These are phyloP conservation scores for Oryzias celebensis DNA, from an alignment of 2,113 vertebrate genomes.

Conservation along the genomic window DNA sequence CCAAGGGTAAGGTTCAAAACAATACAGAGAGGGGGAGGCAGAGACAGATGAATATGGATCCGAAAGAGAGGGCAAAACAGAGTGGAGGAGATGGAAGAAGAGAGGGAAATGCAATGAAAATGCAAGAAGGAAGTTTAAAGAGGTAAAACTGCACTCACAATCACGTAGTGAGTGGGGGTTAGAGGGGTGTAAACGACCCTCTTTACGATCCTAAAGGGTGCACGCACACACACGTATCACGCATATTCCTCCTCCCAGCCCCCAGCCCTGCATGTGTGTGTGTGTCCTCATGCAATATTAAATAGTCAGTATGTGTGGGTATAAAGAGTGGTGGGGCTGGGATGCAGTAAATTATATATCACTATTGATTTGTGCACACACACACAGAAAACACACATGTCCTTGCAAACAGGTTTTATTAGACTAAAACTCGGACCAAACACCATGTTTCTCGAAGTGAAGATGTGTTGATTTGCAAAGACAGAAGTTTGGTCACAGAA, in stretches of 20 bases:
- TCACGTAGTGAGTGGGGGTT: conserved; percentile 61
- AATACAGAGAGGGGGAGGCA: conserved; percentile 36
- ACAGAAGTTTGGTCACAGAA: too few relatives aligned
- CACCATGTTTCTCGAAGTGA: too few relatives aligned
- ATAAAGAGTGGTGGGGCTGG: conserved; percentile 98
- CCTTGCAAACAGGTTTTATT: conserved; percentile 60
- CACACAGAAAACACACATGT: background rate
- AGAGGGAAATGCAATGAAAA: conserved; percentile 20
- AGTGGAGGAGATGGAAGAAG: conserved; percentile 19
- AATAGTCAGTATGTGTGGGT: conserved; percentile 94
- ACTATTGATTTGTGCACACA: conserved; percentile 91
- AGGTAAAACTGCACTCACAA: conserved; percentile 53
- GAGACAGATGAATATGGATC: conserved; percentile 28
- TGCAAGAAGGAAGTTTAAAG: conserved; percentile 76
- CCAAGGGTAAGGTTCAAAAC: conserved; percentile 69
- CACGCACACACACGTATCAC: conserved; percentile 19
- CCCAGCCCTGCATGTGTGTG: conserved; percentile 56
- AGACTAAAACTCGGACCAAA: conserved; percentile 63
- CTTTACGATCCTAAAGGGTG: conserved; percentile 52
- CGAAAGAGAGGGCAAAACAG: conserved; percentile 19
- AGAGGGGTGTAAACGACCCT: conserved; percentile 65
- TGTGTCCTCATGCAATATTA: conserved; percentile 99
- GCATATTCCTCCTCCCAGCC: conserved; percentile 53
- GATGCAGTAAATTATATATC: conserved; percentile 99
- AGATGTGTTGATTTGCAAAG: too few relatives aligned